These are phyloP conservation scores for Leontopithecus rosalia DNA, from an alignment of 2,797 vertebrate genomes.

Conservation along the genomic window DNA sequence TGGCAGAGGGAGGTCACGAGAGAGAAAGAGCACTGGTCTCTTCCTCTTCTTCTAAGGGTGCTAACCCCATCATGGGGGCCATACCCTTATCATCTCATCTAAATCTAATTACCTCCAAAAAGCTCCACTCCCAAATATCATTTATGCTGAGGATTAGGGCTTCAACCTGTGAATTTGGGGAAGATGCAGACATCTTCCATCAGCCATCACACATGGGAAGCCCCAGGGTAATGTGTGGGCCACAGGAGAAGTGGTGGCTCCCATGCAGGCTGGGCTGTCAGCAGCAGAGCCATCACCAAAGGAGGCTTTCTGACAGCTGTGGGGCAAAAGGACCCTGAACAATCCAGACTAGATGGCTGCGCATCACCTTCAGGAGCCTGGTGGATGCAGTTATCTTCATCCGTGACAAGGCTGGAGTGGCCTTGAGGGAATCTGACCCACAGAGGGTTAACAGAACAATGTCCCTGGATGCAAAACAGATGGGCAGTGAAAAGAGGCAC, in stretches of 20 bases:
- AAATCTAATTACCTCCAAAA: background rate
- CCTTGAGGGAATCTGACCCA: too few species aligned
- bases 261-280: too few species aligned
- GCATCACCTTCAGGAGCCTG: background rate
- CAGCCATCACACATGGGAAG: background rate
- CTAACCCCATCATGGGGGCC: background rate
- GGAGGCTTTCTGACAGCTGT: background rate
- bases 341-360: background rate
- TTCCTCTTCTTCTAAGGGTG: background rate
- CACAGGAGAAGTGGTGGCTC: background rate
- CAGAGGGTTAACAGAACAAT: background rate
- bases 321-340: background rate
- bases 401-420: background rate
- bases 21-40: background rate
- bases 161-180: background rate
- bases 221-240: background rate
- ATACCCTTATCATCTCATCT: too few species aligned
- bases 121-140: too few species aligned
- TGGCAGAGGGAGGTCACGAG: background rate
- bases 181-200: background rate
- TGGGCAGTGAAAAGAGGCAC: too few species aligned
- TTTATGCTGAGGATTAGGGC: background rate
- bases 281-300: accelerated
- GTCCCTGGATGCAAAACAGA: background rate
- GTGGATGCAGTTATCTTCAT: background rate